Evolutionary conservation across 2,888 invertebrate genomes (phyloP), one percentile per base, ranked within the genome.

Genomic region (Idaea straminata): DNA sequence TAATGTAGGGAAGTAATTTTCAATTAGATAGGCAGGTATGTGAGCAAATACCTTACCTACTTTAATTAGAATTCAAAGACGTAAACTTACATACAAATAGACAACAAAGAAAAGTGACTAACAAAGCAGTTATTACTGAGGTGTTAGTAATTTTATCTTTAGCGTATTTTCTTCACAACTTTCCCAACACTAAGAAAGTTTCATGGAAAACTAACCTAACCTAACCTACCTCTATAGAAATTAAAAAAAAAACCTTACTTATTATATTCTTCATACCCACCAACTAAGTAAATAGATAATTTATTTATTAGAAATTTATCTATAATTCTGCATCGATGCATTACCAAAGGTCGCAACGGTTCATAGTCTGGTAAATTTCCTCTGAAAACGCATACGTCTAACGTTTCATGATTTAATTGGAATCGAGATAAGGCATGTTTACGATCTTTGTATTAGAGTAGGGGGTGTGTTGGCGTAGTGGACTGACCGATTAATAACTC

Each of bases 321-420:
- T n/a, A 16, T 58, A 58, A 16, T 58, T 58, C 16, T 16, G 58
- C 58, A 58, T 58, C 16, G 58, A 58, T 16, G n/a, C 58, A 58
- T 16, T 15, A 5, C 16, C 4, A 58, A 58, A 58, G 58, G 58
- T 58, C 58, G 58, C 58, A n/a, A 16, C 58, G 58, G 15, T 58
- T 58, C 58, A 16, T n/a, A n/a, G 58, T 58, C 58, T 58, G 16
- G 58, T 58, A 58, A n/a, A 58, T 58, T 58, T 58, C 58, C 58
- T 16, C 15, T 58, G 16, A n/a, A 58, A 58, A 16, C 7, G 58
- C 15, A 16, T 58, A 58, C 15, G 5, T 15, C 58, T 15, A 15
- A 58, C 58, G 5, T 15, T 15, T 58, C n/a, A 58, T 58, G n/a
- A 58, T 58, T 58, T 58, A 58, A 58, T 58, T 58, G 58, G 58